phyloP scores from a whole-genome alignment of 2,113 vertebrate genomes.

The Pampusana beccarii region DNA sequence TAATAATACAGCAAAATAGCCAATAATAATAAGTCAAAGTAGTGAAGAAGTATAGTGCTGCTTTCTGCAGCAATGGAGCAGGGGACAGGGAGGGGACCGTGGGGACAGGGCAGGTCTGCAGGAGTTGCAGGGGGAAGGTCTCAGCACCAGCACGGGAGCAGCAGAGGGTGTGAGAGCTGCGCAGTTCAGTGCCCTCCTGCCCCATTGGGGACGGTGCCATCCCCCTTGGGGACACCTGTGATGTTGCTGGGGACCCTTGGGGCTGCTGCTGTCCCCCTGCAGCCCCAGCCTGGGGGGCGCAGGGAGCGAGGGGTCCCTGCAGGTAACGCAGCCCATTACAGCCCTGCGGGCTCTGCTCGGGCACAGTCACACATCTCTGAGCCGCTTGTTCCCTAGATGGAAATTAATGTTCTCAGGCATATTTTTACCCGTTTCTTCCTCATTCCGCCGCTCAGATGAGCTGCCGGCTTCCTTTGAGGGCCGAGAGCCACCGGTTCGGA shows the following conservation, averaged over 20 bases:
- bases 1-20: too few relatives aligned
- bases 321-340: rapidly evolving
- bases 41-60: too few relatives aligned
- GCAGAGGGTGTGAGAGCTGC: rapidly evolving
- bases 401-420: background rate
- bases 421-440: background rate
- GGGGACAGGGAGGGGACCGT: background rate
- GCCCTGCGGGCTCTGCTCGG: background rate
- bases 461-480: too few relatives aligned
- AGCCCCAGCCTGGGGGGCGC: background rate
- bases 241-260: rapidly evolving
- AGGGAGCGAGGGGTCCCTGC: too few relatives aligned
- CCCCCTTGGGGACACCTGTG: background rate
- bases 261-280: background rate
- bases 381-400: background rate
- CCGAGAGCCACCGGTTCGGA: too few relatives aligned
- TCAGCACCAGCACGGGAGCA: rapidly evolving
- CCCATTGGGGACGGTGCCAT: background rate
- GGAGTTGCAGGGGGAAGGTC: background rate
- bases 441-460: rapidly evolving
- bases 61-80: background rate
- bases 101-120: background rate
- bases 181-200: background rate
- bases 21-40: too few relatives aligned
- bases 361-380: rapidly evolving